Percentiles rank a stretch among this genome's conserved stretches.
Evolutionary conservation across 1,140 invertebrate species (phyloP).

Genomic region (Lasioglossum albipes): DNA sequence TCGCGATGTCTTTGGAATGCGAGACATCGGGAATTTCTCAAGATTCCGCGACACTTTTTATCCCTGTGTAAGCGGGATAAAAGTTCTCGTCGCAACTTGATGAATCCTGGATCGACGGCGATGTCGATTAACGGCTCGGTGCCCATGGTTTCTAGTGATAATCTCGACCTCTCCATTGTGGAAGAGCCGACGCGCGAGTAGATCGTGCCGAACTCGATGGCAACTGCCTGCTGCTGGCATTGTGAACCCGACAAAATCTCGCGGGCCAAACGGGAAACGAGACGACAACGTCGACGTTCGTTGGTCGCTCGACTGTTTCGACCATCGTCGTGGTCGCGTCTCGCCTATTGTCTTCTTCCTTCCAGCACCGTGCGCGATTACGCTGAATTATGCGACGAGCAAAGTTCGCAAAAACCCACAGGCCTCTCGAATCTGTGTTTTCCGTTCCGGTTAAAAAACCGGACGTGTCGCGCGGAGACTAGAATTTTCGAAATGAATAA

Average conservation of each 20-base stretch:
- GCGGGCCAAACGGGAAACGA: not conserved
- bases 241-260: constrained; percentile 11
- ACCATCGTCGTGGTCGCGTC: not conserved
- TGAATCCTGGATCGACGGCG: constrained; percentile 91
- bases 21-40: too few species aligned
- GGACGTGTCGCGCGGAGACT: too few species aligned
- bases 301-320: constrained; percentile 5
- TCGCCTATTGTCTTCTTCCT: constrained; percentile 7
- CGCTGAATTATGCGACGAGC: not conserved
- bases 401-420: not conserved
- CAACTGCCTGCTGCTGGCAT: constrained; percentile 82
- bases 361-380: constrained; percentile 1
- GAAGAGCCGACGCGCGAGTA: constrained; percentile 94
- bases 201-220: constrained; percentile 93
- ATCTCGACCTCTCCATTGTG: constrained; percentile 98
- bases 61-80: constrained; percentile 85
- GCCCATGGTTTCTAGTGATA: constrained; percentile 98
- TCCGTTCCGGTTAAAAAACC: too few species aligned
- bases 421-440: too few species aligned
- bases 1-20: not conserved
- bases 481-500: too few species aligned
- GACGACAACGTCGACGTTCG: not conserved
- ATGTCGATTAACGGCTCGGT: constrained; percentile 97
- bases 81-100: constrained; percentile 84
- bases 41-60: too few species aligned